Percentiles rank a stretch among this genome's conserved stretches.
Evolutionary conservation across 2,888 invertebrate species (phyloP).

Genomic region (Dorcus hopei): DNA sequence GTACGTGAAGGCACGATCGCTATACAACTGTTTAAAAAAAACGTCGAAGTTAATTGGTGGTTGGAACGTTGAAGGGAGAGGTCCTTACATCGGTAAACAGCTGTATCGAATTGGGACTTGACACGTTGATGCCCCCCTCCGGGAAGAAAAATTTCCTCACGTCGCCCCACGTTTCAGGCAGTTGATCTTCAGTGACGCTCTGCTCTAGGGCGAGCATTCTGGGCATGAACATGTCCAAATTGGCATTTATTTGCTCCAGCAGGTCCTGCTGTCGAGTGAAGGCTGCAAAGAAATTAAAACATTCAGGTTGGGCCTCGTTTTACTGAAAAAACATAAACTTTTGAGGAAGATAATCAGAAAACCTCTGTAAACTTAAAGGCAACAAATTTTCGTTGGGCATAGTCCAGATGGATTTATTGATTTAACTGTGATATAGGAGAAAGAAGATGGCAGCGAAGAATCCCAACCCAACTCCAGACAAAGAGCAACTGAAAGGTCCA

Average conservation of each 20-base stretch:
- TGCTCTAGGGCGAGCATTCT: conserved; percentile 29
- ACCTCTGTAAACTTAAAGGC: too few relatives aligned
- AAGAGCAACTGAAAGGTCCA: too few relatives aligned
- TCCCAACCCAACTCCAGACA: too few relatives aligned
- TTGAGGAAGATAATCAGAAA: too few relatives aligned
- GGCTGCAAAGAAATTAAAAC: conserved; percentile 26
- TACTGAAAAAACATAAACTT: too few relatives aligned
- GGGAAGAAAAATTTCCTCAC: conserved; percentile 34
- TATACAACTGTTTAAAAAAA: conserved; percentile 44
- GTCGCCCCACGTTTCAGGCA: conserved; percentile 25
- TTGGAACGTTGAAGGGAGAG: not conserved
- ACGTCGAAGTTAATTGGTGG: not conserved
- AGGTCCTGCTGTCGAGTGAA: conserved; percentile 29
- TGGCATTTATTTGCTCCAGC: conserved; percentile 28
- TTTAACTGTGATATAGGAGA: too few relatives aligned
- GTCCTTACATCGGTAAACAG: conserved; percentile 38
- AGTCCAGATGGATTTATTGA: too few relatives aligned
- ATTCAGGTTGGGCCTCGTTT: not conserved
- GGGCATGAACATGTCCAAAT: conserved; percentile 33
- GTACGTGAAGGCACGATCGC: conserved; percentile 52
- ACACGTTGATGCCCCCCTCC: conserved; percentile 25
- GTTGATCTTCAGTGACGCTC: conserved; percentile 25
- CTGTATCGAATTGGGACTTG: conserved; percentile 29
- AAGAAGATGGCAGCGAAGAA: too few relatives aligned
- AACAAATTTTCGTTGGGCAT: too few relatives aligned